Percentiles rank a stretch among this genome's conserved stretches.
Evolutionary conservation across 1,140 invertebrate species (phyloP).

Genomic region (Penaeus japonicus): DNA sequence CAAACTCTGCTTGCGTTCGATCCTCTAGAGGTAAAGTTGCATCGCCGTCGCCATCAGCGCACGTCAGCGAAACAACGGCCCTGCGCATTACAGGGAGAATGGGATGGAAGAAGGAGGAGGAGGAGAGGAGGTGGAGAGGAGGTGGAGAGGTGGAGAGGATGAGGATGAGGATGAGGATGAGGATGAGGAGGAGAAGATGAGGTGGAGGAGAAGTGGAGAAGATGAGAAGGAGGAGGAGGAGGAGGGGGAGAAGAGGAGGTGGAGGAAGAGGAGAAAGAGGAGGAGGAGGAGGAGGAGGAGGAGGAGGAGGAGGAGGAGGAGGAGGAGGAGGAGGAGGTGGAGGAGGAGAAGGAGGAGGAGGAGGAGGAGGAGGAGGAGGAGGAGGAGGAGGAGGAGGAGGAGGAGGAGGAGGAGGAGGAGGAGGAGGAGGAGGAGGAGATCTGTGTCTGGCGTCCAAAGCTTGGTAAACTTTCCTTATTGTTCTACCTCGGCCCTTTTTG

Average conservation of each 20-base stretch:
- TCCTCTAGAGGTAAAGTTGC: too few species aligned
- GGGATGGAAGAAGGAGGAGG: too few species aligned
- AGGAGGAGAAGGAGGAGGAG: neutral
- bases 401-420: neutral
- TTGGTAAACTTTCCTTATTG: too few species aligned
- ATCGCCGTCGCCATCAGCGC: too few species aligned
- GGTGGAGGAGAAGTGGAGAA: neutral
- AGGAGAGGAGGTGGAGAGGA: neutral
- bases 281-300: neutral
- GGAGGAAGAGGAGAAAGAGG: neutral
- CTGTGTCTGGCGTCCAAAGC: too few species aligned
- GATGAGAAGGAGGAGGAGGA: neutral
- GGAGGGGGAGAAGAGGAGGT: neutral
- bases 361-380: too few species aligned
- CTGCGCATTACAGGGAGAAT: too few species aligned
- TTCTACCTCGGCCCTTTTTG: too few species aligned
- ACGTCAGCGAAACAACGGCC: too few species aligned
- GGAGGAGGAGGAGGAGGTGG: neutral
- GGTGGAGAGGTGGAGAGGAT: neutral
- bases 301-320: neutral
- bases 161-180: neutral
- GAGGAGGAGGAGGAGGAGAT: too few species aligned
- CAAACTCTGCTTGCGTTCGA: too few species aligned
- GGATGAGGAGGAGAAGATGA: neutral
- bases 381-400: neutral